These are phyloP conservation scores for Tamandua tetradactyla DNA, from an alignment of 2,797 vertebrate genomes.

Conservation along the genomic window DNA sequence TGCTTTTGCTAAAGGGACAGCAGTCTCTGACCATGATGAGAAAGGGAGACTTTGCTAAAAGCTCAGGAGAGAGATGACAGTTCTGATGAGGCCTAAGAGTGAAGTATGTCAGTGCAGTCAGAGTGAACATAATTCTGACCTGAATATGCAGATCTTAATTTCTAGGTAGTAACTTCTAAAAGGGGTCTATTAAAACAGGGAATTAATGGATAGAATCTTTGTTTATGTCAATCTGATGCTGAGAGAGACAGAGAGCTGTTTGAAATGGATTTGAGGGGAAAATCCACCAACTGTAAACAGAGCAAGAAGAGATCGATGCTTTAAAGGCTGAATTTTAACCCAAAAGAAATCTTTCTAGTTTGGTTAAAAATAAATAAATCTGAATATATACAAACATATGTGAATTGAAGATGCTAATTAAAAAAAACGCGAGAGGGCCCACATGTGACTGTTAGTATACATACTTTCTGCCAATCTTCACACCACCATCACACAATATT, in stretches of 20 bases:
- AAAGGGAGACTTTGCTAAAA: neutral
- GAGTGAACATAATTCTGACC: neutral
- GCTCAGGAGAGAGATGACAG: neutral
- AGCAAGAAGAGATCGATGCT: neutral
- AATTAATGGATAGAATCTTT: conserved; percentile 12
- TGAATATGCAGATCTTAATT: conserved; percentile 47
- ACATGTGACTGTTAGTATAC: neutral
- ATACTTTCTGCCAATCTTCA: neutral
- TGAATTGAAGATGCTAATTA: neutral
- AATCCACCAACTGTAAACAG: conserved; percentile 8
- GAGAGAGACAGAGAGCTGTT: neutral
- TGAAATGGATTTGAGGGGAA: conserved; percentile 1
- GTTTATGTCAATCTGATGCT: neutral
- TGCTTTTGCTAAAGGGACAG: neutral
- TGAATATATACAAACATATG: neutral
- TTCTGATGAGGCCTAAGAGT: conserved; percentile 5
- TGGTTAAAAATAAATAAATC: conserved; percentile 44
- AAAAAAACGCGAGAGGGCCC: neutral
- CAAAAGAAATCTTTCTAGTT: neutral
- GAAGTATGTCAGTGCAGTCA: neutral
- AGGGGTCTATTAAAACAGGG: neutral
- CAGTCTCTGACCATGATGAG: neutral
- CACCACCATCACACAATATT: neutral
- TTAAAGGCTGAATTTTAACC: conserved; percentile 33
- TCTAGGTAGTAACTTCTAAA: conserved; percentile 22